Conservation (phyloP, 2,113 vertebrate genomes). For the Proteles cristata region DNA sequence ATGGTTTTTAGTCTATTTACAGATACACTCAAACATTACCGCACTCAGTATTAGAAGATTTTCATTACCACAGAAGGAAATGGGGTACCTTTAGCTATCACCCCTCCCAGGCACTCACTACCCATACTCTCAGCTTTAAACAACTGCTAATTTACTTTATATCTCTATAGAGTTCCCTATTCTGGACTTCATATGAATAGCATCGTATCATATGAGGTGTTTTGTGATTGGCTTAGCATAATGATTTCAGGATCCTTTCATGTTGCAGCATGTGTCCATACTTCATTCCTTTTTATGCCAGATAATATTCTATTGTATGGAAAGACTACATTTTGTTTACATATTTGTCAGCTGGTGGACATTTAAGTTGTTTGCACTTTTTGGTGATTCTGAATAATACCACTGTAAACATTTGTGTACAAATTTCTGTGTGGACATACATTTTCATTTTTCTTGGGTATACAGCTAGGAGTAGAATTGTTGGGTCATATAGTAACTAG, state of each 20-base stretch:
- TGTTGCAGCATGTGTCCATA: not conserved
- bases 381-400: conserved; percentile 7
- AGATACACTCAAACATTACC: not conserved
- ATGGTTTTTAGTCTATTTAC: conserved; percentile 37
- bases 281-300: not conserved
- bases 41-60: conserved; percentile 45
- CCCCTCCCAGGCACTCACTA: not conserved
- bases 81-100: not conserved
- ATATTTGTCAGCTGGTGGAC: not conserved
- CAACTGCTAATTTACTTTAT: conserved; percentile 16
- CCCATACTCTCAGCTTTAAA: not conserved
- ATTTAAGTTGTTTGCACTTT: not conserved
- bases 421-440: not conserved
- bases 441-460: conserved; percentile 38
- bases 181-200: not conserved
- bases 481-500: not conserved
- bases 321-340: not conserved
- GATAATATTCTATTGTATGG: not conserved
- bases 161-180: not conserved
- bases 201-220: not conserved
- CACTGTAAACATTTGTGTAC: not conserved
- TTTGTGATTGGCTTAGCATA: not conserved
- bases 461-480: not conserved
- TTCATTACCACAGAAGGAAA: conserved; percentile 39
- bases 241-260: not conserved